These are phyloP conservation scores for Acestrorhynchus altus DNA, from an alignment of 2,797 vertebrate species.

Conservation along the genomic window DNA sequence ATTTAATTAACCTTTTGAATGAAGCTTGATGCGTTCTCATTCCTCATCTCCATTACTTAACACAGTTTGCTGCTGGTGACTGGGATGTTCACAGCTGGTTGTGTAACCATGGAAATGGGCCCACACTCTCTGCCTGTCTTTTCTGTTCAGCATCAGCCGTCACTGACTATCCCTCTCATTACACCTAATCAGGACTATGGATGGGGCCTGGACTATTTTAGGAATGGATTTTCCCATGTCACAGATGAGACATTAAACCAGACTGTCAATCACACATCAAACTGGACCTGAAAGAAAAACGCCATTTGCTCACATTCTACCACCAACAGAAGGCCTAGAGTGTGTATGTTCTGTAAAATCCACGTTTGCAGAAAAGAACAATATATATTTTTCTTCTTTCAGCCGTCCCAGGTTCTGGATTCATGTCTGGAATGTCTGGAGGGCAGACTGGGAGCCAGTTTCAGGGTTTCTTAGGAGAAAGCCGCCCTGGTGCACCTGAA, in stretches of 20 bases:
- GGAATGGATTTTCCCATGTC: conserved; percentile 26
- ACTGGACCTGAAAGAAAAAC: conserved; percentile 13
- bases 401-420: conserved; percentile 39
- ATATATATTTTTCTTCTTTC: conserved; percentile 14
- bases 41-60: conserved; percentile 46
- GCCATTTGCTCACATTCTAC: background rate
- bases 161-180: conserved; percentile 23
- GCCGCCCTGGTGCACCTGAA: conserved; percentile 70
- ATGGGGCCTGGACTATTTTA: conserved; percentile 42
- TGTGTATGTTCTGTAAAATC: conserved; percentile 14
- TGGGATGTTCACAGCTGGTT: conserved; percentile 54
- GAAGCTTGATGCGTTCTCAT: conserved; percentile 17
- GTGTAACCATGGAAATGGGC: conserved; percentile 53
- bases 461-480: conserved; percentile 63
- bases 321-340: background rate
- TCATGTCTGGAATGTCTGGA: conserved; percentile 47
- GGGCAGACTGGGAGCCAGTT: conserved; percentile 48
- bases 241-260: conserved; percentile 35
- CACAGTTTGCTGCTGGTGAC: conserved; percentile 43
- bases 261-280: conserved; percentile 11
- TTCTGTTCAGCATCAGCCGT: conserved; percentile 44
- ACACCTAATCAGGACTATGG: conserved; percentile 25
- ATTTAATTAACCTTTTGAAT: background rate
- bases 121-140: conserved; percentile 46
- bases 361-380: no score